A percentile compares a stretch with the other conserved stretches of the same genome.
phyloP scores from a whole-genome alignment of 2,888 invertebrate genomes.

The Drosophila hamatofila region DNA sequence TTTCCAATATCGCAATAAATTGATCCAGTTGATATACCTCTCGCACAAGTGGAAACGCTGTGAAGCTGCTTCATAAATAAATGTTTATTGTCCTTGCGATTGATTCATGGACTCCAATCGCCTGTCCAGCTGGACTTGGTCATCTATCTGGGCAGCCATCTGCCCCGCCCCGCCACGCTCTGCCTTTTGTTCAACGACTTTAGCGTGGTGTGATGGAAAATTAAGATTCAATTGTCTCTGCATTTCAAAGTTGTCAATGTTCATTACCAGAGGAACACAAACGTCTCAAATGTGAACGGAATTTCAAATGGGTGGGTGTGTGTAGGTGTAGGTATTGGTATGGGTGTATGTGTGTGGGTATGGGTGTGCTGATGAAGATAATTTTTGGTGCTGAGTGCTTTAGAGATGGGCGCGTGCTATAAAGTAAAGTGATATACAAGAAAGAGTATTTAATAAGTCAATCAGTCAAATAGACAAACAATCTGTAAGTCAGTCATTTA shows the following conservation, averaged over 20 bases:
- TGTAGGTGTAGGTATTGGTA: conserved; percentile 3
- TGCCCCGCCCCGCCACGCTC: conserved; percentile 5
- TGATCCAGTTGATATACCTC: conserved; percentile 1
- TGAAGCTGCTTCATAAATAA: conserved; percentile 64
- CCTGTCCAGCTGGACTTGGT: conserved; percentile 25
- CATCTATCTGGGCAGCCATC: conserved; percentile 40
- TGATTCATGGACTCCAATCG: conserved; percentile 62
- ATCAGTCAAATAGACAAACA: background rate
- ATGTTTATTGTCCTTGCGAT: conserved; percentile 71
- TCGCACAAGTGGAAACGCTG: background rate
- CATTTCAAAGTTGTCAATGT: conserved; percentile 75
- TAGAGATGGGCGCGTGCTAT: conserved; percentile 5
- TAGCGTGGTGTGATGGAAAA: conserved; percentile 52
- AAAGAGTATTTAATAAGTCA: background rate
- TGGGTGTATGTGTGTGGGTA: background rate
- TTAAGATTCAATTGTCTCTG: conserved; percentile 81
- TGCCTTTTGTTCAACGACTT: conserved; percentile 18
- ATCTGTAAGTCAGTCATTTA: background rate
- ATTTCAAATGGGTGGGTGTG: conserved; percentile 33
- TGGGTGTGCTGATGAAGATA: conserved; percentile 47
- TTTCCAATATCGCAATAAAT: background rate
- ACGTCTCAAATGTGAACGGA: conserved; percentile 58
- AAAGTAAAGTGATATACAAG: too few relatives aligned
- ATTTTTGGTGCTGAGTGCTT: conserved; percentile 48
- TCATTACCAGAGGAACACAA: conserved; percentile 72